Percentiles rank a stretch among this genome's conserved stretches.
phyloP scores from a whole-genome alignment of 2,113 vertebrate species.

The Pogonocichla stellata region DNA sequence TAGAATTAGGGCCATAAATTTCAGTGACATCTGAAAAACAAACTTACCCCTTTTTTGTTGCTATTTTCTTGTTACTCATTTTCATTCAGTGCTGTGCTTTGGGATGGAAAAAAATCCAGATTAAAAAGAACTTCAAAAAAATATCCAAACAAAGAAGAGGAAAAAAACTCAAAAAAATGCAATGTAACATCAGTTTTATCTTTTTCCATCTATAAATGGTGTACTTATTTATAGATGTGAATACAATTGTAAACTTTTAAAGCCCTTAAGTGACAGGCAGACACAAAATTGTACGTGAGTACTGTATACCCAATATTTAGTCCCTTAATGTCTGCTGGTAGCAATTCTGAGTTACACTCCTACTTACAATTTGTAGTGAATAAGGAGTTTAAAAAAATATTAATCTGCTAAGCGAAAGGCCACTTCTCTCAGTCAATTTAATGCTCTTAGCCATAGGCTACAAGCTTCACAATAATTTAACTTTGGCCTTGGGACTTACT shows the following conservation, averaged over 20 bases:
- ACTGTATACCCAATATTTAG: background rate
- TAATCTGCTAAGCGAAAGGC: background rate
- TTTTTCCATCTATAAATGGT: background rate
- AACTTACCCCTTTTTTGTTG: background rate
- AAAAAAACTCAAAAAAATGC: rapidly evolving
- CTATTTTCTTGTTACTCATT: background rate
- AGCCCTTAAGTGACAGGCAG: background rate
- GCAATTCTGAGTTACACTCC: background rate
- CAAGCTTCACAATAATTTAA: background rate
- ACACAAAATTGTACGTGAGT: rapidly evolving
- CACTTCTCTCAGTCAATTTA: background rate
- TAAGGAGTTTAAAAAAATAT: background rate
- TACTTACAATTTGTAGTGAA: background rate
- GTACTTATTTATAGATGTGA: background rate
- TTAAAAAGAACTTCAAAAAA: background rate
- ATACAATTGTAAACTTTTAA: background rate
- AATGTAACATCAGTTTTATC: background rate
- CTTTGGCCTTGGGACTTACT: background rate
- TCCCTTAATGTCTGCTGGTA: background rate
- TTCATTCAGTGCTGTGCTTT: background rate
- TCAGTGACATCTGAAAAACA: background rate
- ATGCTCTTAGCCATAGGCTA: background rate
- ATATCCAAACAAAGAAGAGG: background rate
- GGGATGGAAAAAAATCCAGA: background rate
- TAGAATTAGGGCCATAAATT: background rate